A percentile compares a stretch with the other conserved stretches of the same genome.
phyloP scores from a whole-genome alignment of 2,113 vertebrate genomes.

The Takifugu bimaculatus region DNA sequence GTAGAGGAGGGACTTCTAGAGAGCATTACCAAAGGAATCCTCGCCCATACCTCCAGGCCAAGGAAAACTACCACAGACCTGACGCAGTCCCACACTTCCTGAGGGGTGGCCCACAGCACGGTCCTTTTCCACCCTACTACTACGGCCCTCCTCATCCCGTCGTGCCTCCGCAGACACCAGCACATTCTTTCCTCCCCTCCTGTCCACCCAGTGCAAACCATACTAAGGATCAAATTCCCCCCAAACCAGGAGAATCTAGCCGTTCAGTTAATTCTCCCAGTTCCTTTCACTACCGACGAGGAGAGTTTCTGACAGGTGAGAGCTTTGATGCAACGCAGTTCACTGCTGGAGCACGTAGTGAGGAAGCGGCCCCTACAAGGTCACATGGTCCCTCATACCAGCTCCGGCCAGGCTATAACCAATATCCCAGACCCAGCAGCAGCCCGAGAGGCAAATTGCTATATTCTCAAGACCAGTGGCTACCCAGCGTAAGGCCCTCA shows the following conservation, averaged over 20 bases:
- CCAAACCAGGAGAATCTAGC: conserved; percentile 18
- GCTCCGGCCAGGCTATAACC: conserved; percentile 31
- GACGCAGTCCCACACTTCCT: conserved; percentile 15
- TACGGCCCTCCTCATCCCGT: conserved; percentile 15
- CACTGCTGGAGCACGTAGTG: conserved; percentile 10
- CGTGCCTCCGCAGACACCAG: conserved; percentile 4
- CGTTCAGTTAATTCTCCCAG: conserved; percentile 14
- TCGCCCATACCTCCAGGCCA: conserved; percentile 47
- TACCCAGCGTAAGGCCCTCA: conserved; percentile 12
- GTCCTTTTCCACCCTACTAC: conserved; percentile 35
- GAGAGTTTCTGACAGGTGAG: conserved; percentile 72
- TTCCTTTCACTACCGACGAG: conserved; percentile 67
- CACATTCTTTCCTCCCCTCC: conserved; percentile 18
- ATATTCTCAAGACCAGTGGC: conserved; percentile 17
- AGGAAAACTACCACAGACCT: conserved; percentile 38
- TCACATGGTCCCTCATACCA: conserved; percentile 15
- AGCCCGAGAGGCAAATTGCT: conserved; percentile 32
- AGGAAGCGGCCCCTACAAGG: neutral
- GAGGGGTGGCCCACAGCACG: conserved; percentile 27
- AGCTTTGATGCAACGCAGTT: conserved; percentile 63
- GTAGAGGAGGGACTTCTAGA: conserved; percentile 73
- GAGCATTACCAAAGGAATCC: conserved; percentile 58
- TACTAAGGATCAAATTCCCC: neutral
- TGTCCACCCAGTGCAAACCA: conserved; percentile 30
- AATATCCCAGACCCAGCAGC: conserved; percentile 30